phyloP scores from a whole-genome alignment of 2,113 vertebrate genomes.

The Aegithalos caudatus region DNA sequence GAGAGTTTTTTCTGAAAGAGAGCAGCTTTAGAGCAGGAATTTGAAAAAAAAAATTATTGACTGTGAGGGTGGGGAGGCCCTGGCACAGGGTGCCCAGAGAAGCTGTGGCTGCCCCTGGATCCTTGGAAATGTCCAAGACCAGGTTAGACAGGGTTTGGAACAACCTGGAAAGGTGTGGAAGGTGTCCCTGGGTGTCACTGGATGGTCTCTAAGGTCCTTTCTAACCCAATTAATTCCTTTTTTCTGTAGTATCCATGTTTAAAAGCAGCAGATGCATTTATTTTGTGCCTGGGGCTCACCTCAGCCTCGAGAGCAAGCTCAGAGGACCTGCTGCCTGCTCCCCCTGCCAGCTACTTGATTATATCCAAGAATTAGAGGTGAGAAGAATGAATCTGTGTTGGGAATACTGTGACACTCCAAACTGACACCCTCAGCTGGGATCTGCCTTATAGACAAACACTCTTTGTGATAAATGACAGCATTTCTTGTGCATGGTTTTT shows the following conservation, averaged over 20 bases:
- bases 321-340: background rate
- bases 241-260: background rate
- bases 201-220: background rate
- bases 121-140: background rate
- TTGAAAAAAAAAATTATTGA: background rate
- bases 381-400: background rate
- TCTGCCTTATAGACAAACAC: background rate
- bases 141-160: fast-evolving
- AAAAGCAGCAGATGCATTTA: background rate
- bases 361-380: background rate
- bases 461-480: background rate
- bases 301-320: background rate
- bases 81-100: background rate
- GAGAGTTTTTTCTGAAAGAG: background rate
- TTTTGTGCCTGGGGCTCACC: background rate
- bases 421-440: background rate
- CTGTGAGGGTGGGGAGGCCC: background rate
- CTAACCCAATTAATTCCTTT: background rate
- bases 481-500: background rate
- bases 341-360: background rate
- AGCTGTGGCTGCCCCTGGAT: background rate
- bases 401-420: background rate
- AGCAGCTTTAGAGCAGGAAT: background rate
- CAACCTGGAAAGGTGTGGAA: background rate
- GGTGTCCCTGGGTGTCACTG: background rate